Base-by-base conservation (phyloP, 2,113 vertebrate genomes). In the Willisornis vidua region DNA sequence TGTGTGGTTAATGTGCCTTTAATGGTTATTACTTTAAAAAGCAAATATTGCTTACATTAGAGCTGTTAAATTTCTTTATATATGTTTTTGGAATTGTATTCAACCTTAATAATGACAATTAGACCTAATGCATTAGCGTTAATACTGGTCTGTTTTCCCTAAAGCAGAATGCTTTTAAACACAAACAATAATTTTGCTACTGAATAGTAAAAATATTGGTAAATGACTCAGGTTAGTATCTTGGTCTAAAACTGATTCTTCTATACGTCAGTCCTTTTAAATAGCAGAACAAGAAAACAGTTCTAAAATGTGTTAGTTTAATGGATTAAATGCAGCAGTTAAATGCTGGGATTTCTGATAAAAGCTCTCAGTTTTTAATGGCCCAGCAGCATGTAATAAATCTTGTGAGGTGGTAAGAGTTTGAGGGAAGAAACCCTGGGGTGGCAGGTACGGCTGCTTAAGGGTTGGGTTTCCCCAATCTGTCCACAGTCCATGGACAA, bases 161-260 rank as follows among this genome's bases (percentile, higher is more conserved):
- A 45, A 63, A 88, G 46, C 51, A 66, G 67, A 79, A 76, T 52
- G 82, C 82, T 85, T 96, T 95, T 89, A 85, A 79, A 61, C n/a
- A n/a, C 4, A 7, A 48, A 63, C 33, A 85, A 4, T 93, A 73
- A 87, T 93, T 94, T 90, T 87, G 19, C 55, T 90, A 26, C 46
- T 83, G 61, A 94, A 73, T 37, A 77, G 65, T 51, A 81, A 92
- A 93, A 94, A 87, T 41, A 43, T 67, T 57, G 35, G 54, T 58
- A 89, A 95, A 58, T 81, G 43, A 54, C 92, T 94, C 80, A 87
- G 68, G 68, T 97, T 97, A 51, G 28, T 61, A 67, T 73, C 35
- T 86, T 29, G 28, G 17, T 79, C 78, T 87, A 58, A 94, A 88
- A 75, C 75, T 51, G 57, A 66, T 59, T 83, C 77, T 82, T 88